Evolutionary conservation across 2,888 invertebrate genomes (phyloP), one percentile per base, ranked within the genome.

Genomic region (Prosapia bicincta): DNA sequence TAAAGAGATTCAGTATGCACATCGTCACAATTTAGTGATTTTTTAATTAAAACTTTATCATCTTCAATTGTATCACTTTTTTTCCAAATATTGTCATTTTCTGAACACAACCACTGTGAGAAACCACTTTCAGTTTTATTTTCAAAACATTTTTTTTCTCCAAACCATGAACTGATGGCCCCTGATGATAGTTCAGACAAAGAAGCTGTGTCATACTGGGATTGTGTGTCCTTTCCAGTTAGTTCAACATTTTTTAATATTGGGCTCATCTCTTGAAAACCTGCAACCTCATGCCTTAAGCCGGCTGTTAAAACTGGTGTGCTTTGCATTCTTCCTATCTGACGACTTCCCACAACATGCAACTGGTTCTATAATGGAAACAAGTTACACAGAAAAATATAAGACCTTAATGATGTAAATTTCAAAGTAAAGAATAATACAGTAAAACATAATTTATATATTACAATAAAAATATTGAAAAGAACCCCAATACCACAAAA

Each of bases 81-180:
- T 20, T n/a, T 20, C 54, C 3, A 54, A 20, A 5, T 20, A 54
- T 54, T 54, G 54, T 3, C 54, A 54, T 54, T 54, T 3, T 54
- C 54, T 30, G n/a, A n/a, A n/a, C n/a, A n/a, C 25, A 85, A 76
- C 85, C 85, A 85, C 26, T 83, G 83, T 69, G 85, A 85, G 72
- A 85, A 85, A 6, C 83, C 84, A 76, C 84, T 85, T 6, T 83
- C 82, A 0, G 68, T 71, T 25, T 66, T 84, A 72, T 85, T 86
- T 87, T 87, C 23, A 23, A 28, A 26, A n/a, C 28, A 20, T 30
- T 30, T 15, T 30, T 25, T 72, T 9, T 90, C 89, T 82, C 86
- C 87, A 83, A 91, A 88, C 91, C 91, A 91, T 78, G 88, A 89
- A 81, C 90, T 91, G 67, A 91, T 87, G 84, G 91, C 90, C 80